Base-by-base conservation (phyloP, 35 echinoderm and acorn worm species). In the Apostichopus japonicus region DNA sequence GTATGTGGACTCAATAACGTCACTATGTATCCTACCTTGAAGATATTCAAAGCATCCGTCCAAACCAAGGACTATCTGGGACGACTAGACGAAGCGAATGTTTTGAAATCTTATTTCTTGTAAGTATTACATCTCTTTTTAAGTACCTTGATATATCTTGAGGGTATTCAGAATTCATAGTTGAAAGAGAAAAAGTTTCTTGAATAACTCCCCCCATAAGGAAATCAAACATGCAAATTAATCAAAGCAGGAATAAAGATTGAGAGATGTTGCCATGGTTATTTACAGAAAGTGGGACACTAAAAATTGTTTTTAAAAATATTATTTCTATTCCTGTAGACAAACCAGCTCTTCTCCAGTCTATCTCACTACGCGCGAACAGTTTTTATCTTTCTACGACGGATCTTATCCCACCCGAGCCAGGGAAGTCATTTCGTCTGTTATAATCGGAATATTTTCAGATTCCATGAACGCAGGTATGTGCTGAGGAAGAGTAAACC, bases 1-100 rank as follows among this genome's bases (percentile, higher is more conserved):
- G 96, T 98, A 7, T 98, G 96, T 92, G 92, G 92, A 14, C 81
- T 93, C 54, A 95, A 90, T 90, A 98, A 98, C 84, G 92, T 98
- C 23, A 98, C 94, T 1, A 76, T 13, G 52, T 98, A 94, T 86
- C 96, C 96, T 79, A 92, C 84, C 65, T 58, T 98, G 33, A 92
- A 94, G 90, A 54, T 98, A 90, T 98, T 83, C 58, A 92, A 78
- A 65, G 77, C 21, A 4, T 77, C 84, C 15, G 81, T 67, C 65
- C 56, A 53, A 11, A 57, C 92, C 54, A 61, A 58, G 8, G 93
- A 93, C 54, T 98, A 98, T 86, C 78, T 44, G n/a, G 96, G 96
- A 71, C 16, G 71, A 23, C 75, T 95, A 6, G 90, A 95, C 4
- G 76, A 92, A 57, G 27, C 17, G 33, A 54, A 89, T 72, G 4